These are phyloP conservation scores for Trichonephila inaurata DNA, from an alignment of 1,140 invertebrate genomes.

Conservation along the genomic window DNA sequence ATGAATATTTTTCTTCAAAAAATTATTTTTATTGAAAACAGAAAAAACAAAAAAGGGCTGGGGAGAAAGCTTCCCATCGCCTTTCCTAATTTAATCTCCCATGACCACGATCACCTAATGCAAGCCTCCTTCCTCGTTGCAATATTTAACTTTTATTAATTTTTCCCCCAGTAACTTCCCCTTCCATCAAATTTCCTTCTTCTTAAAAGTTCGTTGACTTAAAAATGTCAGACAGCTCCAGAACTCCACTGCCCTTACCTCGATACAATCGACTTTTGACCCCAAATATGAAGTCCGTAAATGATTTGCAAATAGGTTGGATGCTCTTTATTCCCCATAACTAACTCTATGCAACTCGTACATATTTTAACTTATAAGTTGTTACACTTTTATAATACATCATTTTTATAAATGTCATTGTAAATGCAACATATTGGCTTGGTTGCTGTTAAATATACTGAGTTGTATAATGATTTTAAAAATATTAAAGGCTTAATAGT, in stretches of 20 bases:
- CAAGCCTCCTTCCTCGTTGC: neutral
- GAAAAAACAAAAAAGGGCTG: neutral
- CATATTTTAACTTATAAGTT: neutral
- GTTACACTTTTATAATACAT: neutral
- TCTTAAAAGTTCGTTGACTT: constrained; percentile 18
- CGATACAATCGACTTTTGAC: constrained; percentile 8
- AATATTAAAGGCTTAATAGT: no score
- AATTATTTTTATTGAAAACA: neutral
- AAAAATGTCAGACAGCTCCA: neutral
- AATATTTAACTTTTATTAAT: constrained; percentile 11
- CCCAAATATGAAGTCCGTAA: neutral
- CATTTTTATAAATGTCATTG: no score
- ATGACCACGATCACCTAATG: neutral
- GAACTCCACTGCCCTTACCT: neutral
- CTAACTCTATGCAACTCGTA: neutral
- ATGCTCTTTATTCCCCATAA: neutral
- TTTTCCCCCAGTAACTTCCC: neutral
- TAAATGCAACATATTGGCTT: no score
- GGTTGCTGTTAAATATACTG: no score
- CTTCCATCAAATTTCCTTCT: neutral
- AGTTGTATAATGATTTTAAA: no score
- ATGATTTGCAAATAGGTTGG: neutral
- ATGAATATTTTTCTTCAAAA: no score
- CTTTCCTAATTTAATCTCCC: neutral
- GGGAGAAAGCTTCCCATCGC: neutral